phyloP scores from a whole-genome alignment of 2,888 invertebrate genomes.

The Ctenicera cuprea region DNA sequence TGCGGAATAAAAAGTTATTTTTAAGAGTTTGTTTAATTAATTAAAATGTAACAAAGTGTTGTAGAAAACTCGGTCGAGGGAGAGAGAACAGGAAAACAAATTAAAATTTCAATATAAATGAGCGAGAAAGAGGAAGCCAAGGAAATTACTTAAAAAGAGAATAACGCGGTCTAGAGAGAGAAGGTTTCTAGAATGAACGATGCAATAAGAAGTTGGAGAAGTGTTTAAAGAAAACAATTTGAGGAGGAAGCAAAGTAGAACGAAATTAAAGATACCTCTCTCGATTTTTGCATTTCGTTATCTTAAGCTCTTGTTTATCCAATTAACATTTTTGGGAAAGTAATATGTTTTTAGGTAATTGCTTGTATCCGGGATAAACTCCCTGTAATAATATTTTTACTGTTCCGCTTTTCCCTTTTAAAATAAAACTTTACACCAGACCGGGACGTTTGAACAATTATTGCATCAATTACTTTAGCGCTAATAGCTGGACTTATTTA shows the following conservation, averaged over 20 bases:
- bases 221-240: constrained; percentile 67
- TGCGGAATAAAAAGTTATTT: constrained; percentile 60
- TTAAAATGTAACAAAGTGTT: constrained; percentile 66
- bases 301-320: constrained; percentile 57
- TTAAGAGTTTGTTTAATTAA: constrained; percentile 65
- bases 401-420: neutral
- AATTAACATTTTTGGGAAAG: constrained; percentile 60
- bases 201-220: constrained; percentile 64
- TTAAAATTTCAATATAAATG: constrained; percentile 64
- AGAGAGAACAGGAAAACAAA: constrained; percentile 61
- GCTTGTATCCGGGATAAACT: constrained; percentile 28
- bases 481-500: constrained; percentile 30
- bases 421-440: constrained; percentile 1
- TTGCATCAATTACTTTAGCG: constrained; percentile 28
- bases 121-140: constrained; percentile 58
- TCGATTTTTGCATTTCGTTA: constrained; percentile 59
- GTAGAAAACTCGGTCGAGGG: constrained; percentile 57
- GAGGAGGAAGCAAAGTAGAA: constrained; percentile 61
- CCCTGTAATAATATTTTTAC: constrained; percentile 13
- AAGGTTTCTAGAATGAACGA: constrained; percentile 56
- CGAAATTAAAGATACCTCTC: constrained; percentile 61
- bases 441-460: constrained; percentile 1
- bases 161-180: constrained; percentile 53
- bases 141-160: constrained; percentile 57
- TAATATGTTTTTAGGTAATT: constrained; percentile 24